Base-by-base conservation (phyloP, 2,113 vertebrate species). In the Tragulus kanchil region DNA sequence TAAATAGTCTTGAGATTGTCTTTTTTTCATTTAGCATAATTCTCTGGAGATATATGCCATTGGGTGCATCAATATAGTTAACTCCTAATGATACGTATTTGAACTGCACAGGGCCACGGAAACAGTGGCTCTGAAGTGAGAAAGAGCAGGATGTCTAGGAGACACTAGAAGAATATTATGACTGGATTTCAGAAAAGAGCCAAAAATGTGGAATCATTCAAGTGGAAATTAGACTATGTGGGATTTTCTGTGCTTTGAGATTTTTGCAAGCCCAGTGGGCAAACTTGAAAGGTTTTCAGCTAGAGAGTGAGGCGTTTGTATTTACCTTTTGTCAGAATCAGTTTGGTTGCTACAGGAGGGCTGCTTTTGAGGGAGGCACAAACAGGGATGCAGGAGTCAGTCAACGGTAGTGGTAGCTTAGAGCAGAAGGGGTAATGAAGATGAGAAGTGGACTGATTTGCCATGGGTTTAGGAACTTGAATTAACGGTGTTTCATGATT, bases 321-420 rank as follows among this genome's bases (percentile, higher is more conserved):
- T 78, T 95, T 73, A 21, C 56, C 73, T 90, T 95, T 95, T 89
- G 25, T 75, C 73, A 90, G n/a, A 19, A n/a, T 89, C 2, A 84
- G 7, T 91, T 69, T 78, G 31, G 6, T 93, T 96, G 45, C 50
- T 82, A 42, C 8, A 73, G 50, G 25, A 90, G 56, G 58, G 65
- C 21, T 84, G 45, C 28, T 95, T 90, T 90, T 54, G 36, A 90
- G 71, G 17, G 26, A 62, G 13, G 31, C 10, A 42, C 26, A 73
- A 54, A 13, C 45, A 25, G 17, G 28, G 23, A 56, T 88, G 4
- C 15, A 31, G 28, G 58, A 64, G 69, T 65, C 85, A 92, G 15
- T 61, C 9, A 65, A 54, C 82, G 84, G 52, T n/a, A 81, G 50
- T 31, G 23, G 5, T 71, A 61, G 21, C 31, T 87, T 78, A 75